Base-by-base conservation (phyloP, 2,113 vertebrate species). In the Riparia riparia region DNA sequence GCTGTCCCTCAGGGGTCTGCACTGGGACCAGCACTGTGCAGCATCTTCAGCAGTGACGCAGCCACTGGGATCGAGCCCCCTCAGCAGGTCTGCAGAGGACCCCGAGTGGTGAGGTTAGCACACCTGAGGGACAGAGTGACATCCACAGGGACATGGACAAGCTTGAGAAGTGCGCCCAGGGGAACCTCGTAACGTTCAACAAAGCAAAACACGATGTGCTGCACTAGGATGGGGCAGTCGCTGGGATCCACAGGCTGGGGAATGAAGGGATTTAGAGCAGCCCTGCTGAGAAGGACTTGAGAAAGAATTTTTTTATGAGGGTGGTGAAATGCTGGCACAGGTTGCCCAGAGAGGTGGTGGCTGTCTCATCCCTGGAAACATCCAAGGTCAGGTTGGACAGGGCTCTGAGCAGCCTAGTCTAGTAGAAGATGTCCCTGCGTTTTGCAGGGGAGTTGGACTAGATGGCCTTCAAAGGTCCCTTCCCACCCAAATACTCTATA, bases 11-110 rank as follows among this genome's bases (percentile, higher is more conserved):
- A 17, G 57, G 45, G 84, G 47, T 68, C 72, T 2, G 0, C 28
- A 31, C 5, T 49, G 58, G 57, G 31, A 89, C 47, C 71, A 42
- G 63, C 24, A 21, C 34, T 32, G 28, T 44, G 68, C n/a, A 54
- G 0, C 7, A 7, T 11, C 68, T 56, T 69, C 69, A 68, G n/a
- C 66, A 60, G 0, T 34, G 58, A 18, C n/a, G 32, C 0, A 28
- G 77, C 41, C 34, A 19, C 34, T 47, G 57, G 72, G 34, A 83
- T 5, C 0, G 0, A 77, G 65, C 12, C 31, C 8, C n/a, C 65
- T 86, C 37, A 47, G 64, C 73, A 68, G 24, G 16, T 77, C 1
- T 69, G 49, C 64, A 51, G 82, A 20, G 5, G 28, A 20, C 53
- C 58, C 18, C 44, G n/a, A 58, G 45, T 1, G 39, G 51, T 29